Evolutionary conservation across 2,113 vertebrate genomes (phyloP).

Genomic region (Zingel zingel): DNA sequence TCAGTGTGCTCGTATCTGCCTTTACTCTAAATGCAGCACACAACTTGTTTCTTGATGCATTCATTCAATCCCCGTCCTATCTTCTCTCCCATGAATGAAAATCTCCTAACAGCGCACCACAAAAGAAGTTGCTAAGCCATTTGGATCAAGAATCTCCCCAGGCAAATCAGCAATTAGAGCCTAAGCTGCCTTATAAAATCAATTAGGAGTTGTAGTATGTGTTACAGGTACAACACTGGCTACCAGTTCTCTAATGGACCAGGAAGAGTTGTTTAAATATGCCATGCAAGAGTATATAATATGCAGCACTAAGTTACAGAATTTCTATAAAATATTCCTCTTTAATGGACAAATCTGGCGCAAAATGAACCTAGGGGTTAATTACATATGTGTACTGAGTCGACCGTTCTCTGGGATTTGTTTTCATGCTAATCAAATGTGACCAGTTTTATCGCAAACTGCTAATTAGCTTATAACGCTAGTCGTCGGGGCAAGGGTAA

Average conservation of each 20-base stretch:
- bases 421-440: too few relatives aligned
- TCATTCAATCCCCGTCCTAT: slow-evolving; percentile 44
- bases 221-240: slow-evolving; percentile 69
- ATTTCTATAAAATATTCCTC: slow-evolving; percentile 20
- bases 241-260: slow-evolving; percentile 58
- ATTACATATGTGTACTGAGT: too few relatives aligned
- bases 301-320: slow-evolving; percentile 27
- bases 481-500: too few relatives aligned
- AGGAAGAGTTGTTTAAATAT: slow-evolving; percentile 46
- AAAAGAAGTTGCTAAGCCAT: slow-evolving; percentile 71
- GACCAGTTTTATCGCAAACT: too few relatives aligned
- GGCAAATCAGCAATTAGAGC: slow-evolving; percentile 77
- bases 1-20: slow-evolving; percentile 27
- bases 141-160: slow-evolving; percentile 75
- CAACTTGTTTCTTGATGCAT: slow-evolving; percentile 43
- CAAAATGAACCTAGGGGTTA: too few relatives aligned
- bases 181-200: slow-evolving; percentile 80
- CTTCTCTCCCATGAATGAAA: slow-evolving; percentile 66
- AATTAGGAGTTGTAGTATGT: slow-evolving; percentile 73
- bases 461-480: too few relatives aligned
- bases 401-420: too few relatives aligned
- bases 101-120: slow-evolving; percentile 44
- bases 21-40: slow-evolving; percentile 42
- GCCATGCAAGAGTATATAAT: slow-evolving; percentile 43
- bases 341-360: too few relatives aligned